Conservation (phyloP, 2,113 vertebrate species). For the Elephantulus edwardii region DNA sequence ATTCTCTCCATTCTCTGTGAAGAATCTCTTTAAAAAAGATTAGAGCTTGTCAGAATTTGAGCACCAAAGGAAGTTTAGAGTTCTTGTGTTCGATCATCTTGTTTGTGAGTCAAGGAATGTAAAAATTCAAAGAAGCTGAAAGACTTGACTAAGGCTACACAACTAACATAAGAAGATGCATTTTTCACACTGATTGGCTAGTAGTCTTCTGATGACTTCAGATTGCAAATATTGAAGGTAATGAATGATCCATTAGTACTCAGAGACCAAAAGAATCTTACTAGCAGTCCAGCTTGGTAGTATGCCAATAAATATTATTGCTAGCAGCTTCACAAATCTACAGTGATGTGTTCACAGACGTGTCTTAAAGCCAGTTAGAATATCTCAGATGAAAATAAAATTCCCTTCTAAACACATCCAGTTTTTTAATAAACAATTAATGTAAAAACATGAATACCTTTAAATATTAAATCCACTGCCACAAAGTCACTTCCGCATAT, state of each 20-base stretch:
- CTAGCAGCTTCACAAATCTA: not conserved
- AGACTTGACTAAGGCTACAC: not conserved
- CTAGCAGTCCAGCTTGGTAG: not conserved
- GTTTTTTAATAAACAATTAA: slow-evolving; percentile 24
- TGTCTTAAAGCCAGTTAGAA: not conserved
- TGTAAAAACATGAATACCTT: not conserved
- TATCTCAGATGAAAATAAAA: slow-evolving; percentile 17
- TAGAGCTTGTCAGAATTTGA: not conserved
- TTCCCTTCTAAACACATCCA: slow-evolving; percentile 4
- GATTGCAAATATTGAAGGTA: slow-evolving; percentile 48
- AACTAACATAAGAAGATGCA: slow-evolving; percentile 1
- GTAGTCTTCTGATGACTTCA: not conserved
- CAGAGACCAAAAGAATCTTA: not conserved
- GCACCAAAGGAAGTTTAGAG: not conserved
- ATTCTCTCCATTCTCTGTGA: not conserved
- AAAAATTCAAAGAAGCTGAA: not conserved
- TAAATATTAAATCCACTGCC: not conserved
- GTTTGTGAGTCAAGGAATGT: slow-evolving; percentile 22
- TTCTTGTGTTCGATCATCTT: not conserved
- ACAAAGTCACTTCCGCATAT: not conserved
- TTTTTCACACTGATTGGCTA: slow-evolving; percentile 34
- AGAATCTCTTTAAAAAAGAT: not conserved
- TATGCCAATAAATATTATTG: slow-evolving; percentile 29
- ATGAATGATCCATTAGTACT: slow-evolving; percentile 37
- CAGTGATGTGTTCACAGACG: not conserved